phyloP scores from a whole-genome alignment of 2,113 vertebrate species.

The Procavia capensis region DNA sequence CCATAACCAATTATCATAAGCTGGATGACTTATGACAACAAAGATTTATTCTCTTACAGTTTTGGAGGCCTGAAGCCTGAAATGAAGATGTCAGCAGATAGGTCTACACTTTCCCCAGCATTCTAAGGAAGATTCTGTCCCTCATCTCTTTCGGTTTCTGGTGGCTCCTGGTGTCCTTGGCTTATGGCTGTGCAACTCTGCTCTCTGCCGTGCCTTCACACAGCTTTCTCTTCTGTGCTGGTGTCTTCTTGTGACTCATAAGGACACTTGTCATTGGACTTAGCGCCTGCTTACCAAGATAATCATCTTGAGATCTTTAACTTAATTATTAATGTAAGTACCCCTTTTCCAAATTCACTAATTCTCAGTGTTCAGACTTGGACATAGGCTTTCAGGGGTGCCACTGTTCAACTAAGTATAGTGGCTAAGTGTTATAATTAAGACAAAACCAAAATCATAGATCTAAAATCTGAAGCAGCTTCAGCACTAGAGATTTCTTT shows the following conservation, averaged over 20 bases:
- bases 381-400: neutral
- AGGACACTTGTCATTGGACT: neutral
- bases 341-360: neutral
- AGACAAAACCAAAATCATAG: neutral
- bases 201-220: neutral
- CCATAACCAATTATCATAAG: neutral
- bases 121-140: neutral
- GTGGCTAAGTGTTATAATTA: neutral
- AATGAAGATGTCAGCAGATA: neutral
- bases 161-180: no score
- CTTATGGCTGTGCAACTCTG: neutral
- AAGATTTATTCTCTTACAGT: neutral
- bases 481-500: neutral
- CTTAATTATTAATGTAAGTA: neutral
- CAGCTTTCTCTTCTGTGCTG: neutral
- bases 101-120: neutral
- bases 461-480: neutral
- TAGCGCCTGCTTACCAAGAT: neutral
- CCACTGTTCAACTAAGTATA: neutral
- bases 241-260: neutral
- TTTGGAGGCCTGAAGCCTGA: neutral
- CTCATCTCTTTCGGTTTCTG: neutral
- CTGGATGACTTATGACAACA: neutral
- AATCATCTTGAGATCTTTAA: neutral
- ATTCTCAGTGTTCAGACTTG: neutral